phyloP scores from a whole-genome alignment of 2,797 vertebrate genomes.

The Alauda arvensis region DNA sequence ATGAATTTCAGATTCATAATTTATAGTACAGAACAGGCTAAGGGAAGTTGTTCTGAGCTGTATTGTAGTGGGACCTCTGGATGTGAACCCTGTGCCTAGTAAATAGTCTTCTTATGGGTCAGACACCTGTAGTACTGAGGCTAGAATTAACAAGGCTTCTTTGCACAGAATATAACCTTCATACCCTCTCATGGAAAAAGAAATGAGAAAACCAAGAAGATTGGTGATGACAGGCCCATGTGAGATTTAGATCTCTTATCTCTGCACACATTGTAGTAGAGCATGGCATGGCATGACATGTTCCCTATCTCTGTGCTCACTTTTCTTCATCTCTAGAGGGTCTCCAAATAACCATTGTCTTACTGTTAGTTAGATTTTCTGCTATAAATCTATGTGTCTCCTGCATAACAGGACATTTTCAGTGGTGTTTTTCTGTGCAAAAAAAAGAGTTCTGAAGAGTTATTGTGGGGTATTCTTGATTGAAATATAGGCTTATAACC shows the following conservation, averaged over 20 bases:
- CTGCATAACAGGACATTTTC: neutral
- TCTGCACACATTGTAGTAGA: neutral
- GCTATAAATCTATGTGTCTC: neutral
- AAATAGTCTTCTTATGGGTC: neutral
- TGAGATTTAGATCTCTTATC: neutral
- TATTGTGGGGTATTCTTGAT: neutral
- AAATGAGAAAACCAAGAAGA: neutral
- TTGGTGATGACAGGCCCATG: accelerated
- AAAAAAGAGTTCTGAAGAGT: neutral
- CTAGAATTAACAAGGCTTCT: neutral
- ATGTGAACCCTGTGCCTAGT: neutral
- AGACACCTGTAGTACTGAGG: neutral
- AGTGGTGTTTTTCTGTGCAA: neutral
- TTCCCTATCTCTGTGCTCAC: neutral
- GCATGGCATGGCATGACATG: neutral
- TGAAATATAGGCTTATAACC: neutral
- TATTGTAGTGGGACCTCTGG: neutral
- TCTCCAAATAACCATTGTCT: neutral
- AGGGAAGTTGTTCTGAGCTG: neutral
- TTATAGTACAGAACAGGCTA: neutral
- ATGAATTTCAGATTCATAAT: neutral
- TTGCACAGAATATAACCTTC: neutral
- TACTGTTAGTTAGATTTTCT: neutral
- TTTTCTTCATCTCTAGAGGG: neutral
- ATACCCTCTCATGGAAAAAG: neutral